Percentiles rank a stretch among this genome's conserved stretches.
Evolutionary conservation across 2,888 invertebrate genomes (phyloP).

Genomic region (Tipula vernalis): DNA sequence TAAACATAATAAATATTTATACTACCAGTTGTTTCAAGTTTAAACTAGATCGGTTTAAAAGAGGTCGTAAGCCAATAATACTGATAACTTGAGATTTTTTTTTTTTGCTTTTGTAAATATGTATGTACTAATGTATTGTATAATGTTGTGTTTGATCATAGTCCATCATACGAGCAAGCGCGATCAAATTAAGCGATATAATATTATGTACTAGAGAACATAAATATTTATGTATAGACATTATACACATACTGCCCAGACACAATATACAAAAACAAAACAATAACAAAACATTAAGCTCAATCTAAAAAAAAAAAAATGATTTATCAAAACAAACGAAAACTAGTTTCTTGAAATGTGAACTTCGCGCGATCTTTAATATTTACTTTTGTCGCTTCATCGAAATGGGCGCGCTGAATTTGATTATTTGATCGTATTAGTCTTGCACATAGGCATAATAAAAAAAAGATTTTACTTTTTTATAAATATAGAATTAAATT

Average conservation of each 20-base stretch:
- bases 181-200: neutral
- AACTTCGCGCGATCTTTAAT: neutral
- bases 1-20: neutral
- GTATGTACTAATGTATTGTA: too few relatives aligned
- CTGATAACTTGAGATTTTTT: neutral
- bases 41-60: neutral
- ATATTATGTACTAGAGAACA: neutral
- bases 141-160: neutral
- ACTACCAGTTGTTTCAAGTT: neutral
- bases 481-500: neutral
- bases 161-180: neutral
- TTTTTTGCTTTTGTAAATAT: neutral
- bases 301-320: neutral
- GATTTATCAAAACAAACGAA: neutral
- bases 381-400: neutral
- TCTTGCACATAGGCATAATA: neutral
- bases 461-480: too few relatives aligned
- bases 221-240: neutral
- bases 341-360: neutral
- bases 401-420: neutral
- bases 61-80: neutral
- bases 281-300: neutral
- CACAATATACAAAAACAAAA: neutral
- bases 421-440: neutral
- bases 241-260: neutral